These are phyloP conservation scores for Tyrannus savana DNA, from an alignment of 2,113 vertebrate genomes.

Conservation along the genomic window DNA sequence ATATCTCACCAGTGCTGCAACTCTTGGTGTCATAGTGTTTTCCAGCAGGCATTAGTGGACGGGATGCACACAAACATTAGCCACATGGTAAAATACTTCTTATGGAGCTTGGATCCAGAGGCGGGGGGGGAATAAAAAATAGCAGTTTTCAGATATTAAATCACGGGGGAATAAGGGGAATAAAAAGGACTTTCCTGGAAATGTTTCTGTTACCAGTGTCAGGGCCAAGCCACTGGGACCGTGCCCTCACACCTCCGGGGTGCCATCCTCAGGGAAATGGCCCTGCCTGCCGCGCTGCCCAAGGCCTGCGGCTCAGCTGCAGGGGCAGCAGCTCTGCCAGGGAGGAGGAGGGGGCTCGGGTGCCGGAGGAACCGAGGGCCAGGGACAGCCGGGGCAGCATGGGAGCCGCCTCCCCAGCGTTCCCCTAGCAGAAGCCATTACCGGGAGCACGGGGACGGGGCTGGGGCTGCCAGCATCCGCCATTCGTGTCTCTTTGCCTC, in stretches of 20 bases:
- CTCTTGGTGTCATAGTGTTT: background rate
- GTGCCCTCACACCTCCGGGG: too few relatives aligned
- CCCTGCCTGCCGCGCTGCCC: rapidly evolving
- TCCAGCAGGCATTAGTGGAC: background rate
- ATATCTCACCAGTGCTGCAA: background rate
- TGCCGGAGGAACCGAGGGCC: background rate
- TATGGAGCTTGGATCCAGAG: rapidly evolving
- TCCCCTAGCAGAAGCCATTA: background rate
- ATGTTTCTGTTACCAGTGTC: background rate
- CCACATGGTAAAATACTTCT: background rate
- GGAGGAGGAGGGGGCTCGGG: background rate
- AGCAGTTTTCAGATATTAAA: background rate
- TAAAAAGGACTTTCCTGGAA: background rate
- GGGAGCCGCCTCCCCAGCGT: rapidly evolving
- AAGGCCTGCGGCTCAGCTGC: rapidly evolving
- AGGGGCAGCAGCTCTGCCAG: background rate
- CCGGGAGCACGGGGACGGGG: rapidly evolving
- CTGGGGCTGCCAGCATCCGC: background rate
- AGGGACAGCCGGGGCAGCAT: too few relatives aligned
- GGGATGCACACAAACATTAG: background rate
- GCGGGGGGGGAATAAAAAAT: background rate
- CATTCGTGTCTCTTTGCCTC: background rate
- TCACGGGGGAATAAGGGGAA: rapidly evolving
- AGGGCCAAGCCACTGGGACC: rapidly evolving
- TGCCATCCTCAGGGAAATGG: too few relatives aligned